Evolutionary conservation across 2,113 vertebrate species (phyloP).

Genomic region (Grantiella picta): DNA sequence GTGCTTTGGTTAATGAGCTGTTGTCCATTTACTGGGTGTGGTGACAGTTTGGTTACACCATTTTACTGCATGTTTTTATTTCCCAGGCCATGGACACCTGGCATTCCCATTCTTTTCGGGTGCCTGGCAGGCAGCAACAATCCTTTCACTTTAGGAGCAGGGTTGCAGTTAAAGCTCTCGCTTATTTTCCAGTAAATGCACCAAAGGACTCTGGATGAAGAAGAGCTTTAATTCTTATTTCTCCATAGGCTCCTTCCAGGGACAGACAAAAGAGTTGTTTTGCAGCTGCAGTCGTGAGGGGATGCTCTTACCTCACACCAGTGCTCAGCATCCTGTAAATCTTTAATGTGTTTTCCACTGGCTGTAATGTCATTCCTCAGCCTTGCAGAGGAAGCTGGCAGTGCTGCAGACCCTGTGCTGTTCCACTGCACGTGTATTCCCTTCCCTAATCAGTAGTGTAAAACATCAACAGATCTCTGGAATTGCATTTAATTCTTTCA

Average conservation of each 20-base stretch:
- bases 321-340: constrained; percentile 44
- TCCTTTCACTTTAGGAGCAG: not conserved
- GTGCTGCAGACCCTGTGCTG: not conserved
- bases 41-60: not conserved
- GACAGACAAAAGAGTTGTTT: not conserved
- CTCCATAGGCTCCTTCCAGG: not conserved
- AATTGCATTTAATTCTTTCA: not conserved
- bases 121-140: not conserved
- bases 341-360: constrained; percentile 59
- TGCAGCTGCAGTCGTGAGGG: not conserved
- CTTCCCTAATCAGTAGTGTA: not conserved
- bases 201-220: not conserved
- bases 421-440: not conserved
- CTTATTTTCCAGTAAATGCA: not conserved
- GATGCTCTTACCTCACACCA: not conserved
- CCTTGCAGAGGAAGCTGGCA: not conserved
- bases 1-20: not conserved
- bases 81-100: not conserved
- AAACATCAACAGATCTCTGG: not conserved
- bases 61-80: not conserved
- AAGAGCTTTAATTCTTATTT: not conserved
- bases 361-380: constrained; percentile 7
- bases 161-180: not conserved
- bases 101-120: not conserved
- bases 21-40: not conserved